Conservation (phyloP, 2,113 vertebrate genomes). For the Boleophthalmus pectinirostris region DNA sequence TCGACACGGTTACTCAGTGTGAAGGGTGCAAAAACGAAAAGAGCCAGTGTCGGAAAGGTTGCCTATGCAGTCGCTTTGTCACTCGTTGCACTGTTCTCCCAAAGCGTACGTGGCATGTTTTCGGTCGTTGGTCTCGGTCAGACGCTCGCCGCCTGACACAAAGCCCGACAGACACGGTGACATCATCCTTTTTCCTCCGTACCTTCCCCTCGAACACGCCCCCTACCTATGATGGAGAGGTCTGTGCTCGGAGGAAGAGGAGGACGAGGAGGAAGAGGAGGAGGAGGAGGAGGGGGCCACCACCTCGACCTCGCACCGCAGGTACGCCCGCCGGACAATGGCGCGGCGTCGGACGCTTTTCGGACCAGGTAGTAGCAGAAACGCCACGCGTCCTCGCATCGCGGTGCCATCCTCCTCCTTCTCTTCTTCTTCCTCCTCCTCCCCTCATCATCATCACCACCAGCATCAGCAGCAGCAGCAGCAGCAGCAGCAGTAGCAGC, state of each 20-base stretch:
- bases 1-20: no score
- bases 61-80: no score
- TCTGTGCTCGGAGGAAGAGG: not conserved
- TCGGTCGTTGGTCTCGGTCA: no score
- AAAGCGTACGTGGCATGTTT: no score
- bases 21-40: no score
- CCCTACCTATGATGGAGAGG: slow-evolving; percentile 60
- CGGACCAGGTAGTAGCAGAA: slow-evolving; percentile 76
- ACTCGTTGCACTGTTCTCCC: no score
- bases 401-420: slow-evolving; percentile 34
- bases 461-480: no score
- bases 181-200: slow-evolving; percentile 69
- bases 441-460: no score
- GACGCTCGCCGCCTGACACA: slow-evolving; percentile 43
- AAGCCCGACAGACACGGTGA: slow-evolving; percentile 70
- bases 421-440: no score
- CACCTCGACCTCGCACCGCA: not conserved
- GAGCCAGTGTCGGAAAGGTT: no score
- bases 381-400: no score
- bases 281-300: not conserved
- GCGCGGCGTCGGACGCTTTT: slow-evolving; percentile 36
- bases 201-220: slow-evolving; percentile 54
- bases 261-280: not conserved
- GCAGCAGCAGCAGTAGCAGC: slow-evolving; percentile 22
- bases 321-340: slow-evolving; percentile 51